Base-by-base conservation (phyloP, 1,140 invertebrate species). In the Brachionus koreanus region DNA sequence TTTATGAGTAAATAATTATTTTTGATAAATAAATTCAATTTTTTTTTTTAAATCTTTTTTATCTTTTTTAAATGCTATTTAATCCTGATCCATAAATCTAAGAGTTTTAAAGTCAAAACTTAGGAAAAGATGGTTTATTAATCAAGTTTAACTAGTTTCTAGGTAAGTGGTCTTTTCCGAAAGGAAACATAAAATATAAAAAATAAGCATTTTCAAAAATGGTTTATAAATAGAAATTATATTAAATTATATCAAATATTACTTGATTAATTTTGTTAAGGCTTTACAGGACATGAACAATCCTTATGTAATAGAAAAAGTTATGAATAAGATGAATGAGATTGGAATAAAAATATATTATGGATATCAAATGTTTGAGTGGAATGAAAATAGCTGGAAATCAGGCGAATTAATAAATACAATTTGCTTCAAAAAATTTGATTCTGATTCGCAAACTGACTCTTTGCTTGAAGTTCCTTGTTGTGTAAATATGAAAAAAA, bases 271-370 rank as follows among this genome's bases (percentile, higher is more conserved):
- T 49, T 16, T 16, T 42, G 57, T 19, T 25, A 84, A 85, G 37
- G 63, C 86, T 84, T 82, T 85, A 9, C 86, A 84, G 1, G 86
- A 85, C 83, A 86, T 88, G 76, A 88, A 88, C 83, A 85, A 88
- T 83, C 83, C 85, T 9, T 83, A 83, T 13, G 83, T 89, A 4
- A 85, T 86, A n/a, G 94, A 96, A 86, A 91, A 91, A 9, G 89
- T 92, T 35, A 95, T 95, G 85, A 93, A 93, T 85, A 91, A 92
- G 3, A 87, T 97, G 9, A 93, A 94, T 82, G 94, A 94, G 86
- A 93, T 74, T 46, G 86, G 85, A 19, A 85, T 89, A n/a, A 77
- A 84, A 35, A 49, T 87, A 33, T 83, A 86, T 83, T 42, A 75
- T 79, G 86, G 84, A 3, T 87, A 85, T 77, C 74, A 85, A 29